Conservation (phyloP, 2,888 invertebrate species). For the Phytoseiulus persimilis region DNA sequence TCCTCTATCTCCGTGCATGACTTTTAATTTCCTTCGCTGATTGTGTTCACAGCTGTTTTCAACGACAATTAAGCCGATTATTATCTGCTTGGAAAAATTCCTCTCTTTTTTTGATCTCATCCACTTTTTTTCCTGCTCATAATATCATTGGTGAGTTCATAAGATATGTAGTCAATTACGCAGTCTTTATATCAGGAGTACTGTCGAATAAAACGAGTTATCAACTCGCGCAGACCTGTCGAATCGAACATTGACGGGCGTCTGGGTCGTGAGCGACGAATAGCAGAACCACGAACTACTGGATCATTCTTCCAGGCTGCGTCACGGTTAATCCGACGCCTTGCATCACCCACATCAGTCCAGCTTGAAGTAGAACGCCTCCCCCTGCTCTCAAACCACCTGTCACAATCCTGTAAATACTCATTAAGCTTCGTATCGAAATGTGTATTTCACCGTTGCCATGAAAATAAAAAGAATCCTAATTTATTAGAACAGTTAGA, state of each 20-base stretch:
- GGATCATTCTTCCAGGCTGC: background rate
- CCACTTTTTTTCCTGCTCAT: background rate
- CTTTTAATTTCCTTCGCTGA: background rate
- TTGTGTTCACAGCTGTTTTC: background rate
- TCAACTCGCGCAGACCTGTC: no score
- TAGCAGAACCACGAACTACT: no score
- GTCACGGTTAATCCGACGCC: background rate
- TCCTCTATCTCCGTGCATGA: background rate
- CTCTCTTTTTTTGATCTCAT: background rate
- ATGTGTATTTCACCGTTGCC: constrained; percentile 5
- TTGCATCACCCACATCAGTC: background rate
- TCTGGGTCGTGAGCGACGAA: no score
- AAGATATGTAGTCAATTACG: no score
- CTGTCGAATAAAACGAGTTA: no score
- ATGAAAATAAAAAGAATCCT: background rate
- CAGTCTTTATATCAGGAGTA: no score
- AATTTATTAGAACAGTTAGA: background rate
- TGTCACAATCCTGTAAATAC: background rate
- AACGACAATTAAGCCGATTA: background rate
- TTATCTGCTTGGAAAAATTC: background rate
- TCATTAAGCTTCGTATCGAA: background rate
- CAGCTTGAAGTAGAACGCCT: background rate
- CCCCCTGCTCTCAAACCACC: background rate
- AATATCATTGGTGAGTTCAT: background rate
- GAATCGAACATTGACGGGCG: no score